A percentile compares a stretch with the other conserved stretches of the same genome.
phyloP scores from a whole-genome alignment of 2,113 vertebrate genomes.

The Cariama cristata region DNA sequence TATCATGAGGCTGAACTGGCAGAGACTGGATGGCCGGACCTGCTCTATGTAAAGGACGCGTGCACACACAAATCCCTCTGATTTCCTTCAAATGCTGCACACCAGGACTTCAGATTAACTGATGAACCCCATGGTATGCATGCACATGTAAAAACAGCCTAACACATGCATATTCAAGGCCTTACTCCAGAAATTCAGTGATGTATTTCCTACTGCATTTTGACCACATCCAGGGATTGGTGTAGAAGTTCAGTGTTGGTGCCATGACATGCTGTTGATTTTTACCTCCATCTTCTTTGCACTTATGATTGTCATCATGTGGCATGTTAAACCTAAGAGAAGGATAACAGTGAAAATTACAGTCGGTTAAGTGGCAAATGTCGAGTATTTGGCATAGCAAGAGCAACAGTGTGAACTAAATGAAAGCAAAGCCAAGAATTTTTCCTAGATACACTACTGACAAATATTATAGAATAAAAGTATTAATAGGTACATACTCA shows the following conservation, averaged over 20 bases:
- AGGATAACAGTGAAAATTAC: neutral
- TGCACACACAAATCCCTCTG: neutral
- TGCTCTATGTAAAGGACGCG: neutral
- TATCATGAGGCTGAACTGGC: constrained; percentile 54
- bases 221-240: constrained; percentile 99
- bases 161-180: neutral
- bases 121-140: neutral
- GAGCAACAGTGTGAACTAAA: neutral
- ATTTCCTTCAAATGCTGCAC: neutral
- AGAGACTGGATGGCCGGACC: constrained; percentile 8
- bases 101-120: neutral
- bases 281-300: constrained; percentile 94
- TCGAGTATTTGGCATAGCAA: neutral
- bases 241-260: constrained; percentile 94
- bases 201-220: constrained; percentile 98
- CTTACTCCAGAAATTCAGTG: constrained; percentile 99
- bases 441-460: neutral
- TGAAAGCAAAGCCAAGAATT: neutral
- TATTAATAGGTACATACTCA: neutral
- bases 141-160: neutral
- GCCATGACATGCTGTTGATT: constrained; percentile 97
- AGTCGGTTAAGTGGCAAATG: neutral
- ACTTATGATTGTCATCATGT: constrained; percentile 97
- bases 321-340: constrained; percentile 96
- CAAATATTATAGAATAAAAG: neutral